Conservation (phyloP, 2,888 invertebrate species). For the Acrocera orbiculus region DNA sequence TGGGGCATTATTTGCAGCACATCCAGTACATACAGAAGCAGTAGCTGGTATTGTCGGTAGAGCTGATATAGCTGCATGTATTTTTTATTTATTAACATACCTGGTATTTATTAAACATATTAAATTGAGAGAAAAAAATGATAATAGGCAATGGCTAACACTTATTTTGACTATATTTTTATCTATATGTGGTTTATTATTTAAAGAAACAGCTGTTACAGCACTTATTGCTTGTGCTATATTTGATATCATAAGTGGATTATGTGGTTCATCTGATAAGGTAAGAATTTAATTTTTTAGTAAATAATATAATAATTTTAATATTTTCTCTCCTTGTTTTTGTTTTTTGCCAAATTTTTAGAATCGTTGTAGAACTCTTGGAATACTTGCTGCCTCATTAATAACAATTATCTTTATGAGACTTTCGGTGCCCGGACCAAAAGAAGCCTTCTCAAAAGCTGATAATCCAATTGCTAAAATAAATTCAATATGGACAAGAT, state of each 20-base stretch:
- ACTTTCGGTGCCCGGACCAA: constrained; percentile 53
- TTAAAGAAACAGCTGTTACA: constrained; percentile 91
- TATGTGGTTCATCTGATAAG: constrained; percentile 34
- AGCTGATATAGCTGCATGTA: constrained; percentile 82
- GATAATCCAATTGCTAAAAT: constrained; percentile 94
- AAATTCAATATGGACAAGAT: constrained; percentile 57
- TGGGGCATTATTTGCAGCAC: constrained; percentile 78
- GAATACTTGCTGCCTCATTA: constrained; percentile 48
- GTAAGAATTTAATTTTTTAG: constrained; percentile 27
- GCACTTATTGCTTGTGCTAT: constrained; percentile 77
- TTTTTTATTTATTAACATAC: constrained; percentile 76
- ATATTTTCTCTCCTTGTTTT: neutral
- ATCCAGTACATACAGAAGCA: constrained; percentile 93
- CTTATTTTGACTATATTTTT: constrained; percentile 43
- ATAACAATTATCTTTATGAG: constrained; percentile 55
- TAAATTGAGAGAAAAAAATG: constrained; percentile 38
- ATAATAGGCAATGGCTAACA: constrained; percentile 37
- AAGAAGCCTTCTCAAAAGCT: constrained; percentile 70
- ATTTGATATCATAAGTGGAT: constrained; percentile 58
- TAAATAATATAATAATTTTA: neutral
- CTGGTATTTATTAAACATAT: constrained; percentile 70
- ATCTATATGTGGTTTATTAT: constrained; percentile 68
- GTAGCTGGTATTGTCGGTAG: constrained; percentile 91
- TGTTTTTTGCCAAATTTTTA: constrained; percentile 25
- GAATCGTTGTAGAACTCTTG: constrained; percentile 53